Percentiles rank a stretch among this genome's conserved stretches.
phyloP scores from a whole-genome alignment of 2,888 invertebrate genomes.

The Tiliacea citrago region DNA sequence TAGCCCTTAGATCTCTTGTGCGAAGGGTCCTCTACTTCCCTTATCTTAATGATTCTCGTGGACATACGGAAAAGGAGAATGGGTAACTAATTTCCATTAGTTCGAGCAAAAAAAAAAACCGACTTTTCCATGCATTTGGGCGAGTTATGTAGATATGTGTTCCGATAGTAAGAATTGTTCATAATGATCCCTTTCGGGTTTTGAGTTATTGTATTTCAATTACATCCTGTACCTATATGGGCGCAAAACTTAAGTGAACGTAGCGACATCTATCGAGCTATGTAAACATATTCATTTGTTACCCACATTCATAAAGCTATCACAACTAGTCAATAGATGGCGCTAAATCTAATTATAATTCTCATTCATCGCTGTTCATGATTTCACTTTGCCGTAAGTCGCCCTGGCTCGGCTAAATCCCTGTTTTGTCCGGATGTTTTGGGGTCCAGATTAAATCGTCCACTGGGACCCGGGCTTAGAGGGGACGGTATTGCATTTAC shows the following conservation, averaged over 20 bases:
- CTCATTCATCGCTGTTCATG: constrained; percentile 19
- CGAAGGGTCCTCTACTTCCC: constrained; percentile 45
- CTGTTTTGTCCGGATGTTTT: constrained; percentile 67
- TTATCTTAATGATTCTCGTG: constrained; percentile 55
- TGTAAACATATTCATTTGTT: not conserved
- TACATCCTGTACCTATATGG: too few species aligned
- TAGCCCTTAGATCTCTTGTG: constrained; percentile 60
- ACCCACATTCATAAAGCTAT: not conserved
- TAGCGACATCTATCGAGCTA: constrained; percentile 40
- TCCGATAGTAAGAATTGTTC: not conserved
- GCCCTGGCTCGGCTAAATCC: constrained; percentile 50
- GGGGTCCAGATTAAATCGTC: constrained; percentile 67
- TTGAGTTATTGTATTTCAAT: too few species aligned
- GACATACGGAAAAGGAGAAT: constrained; percentile 52
- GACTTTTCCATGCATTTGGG: not conserved
- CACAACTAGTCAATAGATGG: constrained; percentile 43
- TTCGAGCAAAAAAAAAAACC: too few species aligned
- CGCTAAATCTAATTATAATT: constrained; percentile 34
- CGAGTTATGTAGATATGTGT: not conserved
- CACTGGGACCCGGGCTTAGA: constrained; percentile 51
- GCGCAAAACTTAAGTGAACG: not conserved
- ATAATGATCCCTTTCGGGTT: not conserved
- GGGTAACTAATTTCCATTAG: constrained; percentile 3
- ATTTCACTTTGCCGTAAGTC: constrained; percentile 51
- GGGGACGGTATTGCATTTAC: constrained; percentile 65